Evolutionary conservation across 2,797 vertebrate species (phyloP), one percentile per base, ranked within the genome.

Genomic region (Sebastolobus alascanus): DNA sequence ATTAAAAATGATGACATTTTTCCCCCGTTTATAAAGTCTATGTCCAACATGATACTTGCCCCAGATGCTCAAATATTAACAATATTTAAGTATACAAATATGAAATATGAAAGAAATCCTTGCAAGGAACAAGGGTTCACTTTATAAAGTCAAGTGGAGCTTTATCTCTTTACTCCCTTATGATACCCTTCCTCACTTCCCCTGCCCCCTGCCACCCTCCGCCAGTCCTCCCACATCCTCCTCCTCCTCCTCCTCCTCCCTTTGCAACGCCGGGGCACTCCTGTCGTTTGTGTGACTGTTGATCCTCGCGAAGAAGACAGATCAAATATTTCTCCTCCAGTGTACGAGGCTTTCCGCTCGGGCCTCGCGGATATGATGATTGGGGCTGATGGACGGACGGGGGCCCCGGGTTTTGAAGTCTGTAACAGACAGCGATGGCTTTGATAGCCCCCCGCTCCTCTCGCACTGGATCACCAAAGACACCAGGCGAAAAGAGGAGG

Each of bases 261-360:
- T 16, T 61, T 31, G 68, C 80, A 78, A 29, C 6, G 65, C 77
- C 59, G 16, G 80, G 77, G 81, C 38, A 58, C 82, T 79, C 88
- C 89, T 91, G 87, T 92, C 90, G 64, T 91, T 90, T 86, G 90
- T 87, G 91, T 93, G 93, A 94, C 94, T 95, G 94, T 94, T 96
- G 95, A 96, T 95, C 94, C 94, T 94, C 82, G 88, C 93, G 89
- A 94, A 95, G 93, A 95, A 94, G 94, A 95, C 94, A 95, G 95
- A 96, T 96, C 95, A 96, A 96, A 96, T 96, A 94, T 95, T 95
- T 94, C 93, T 95, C 85, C 95, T 96, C 92, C 89, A 93, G 93
- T 90, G 88, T 90, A 79, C 1, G 80, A 88, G 86, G 91, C 91
- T 93, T 94, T 95, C 94, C 91, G 83, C 90, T 81, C 88, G 90